Evolutionary conservation across 1,140 invertebrate species (phyloP), one percentile per base, ranked within the genome.

Genomic region (Chironomus striatipennis): DNA sequence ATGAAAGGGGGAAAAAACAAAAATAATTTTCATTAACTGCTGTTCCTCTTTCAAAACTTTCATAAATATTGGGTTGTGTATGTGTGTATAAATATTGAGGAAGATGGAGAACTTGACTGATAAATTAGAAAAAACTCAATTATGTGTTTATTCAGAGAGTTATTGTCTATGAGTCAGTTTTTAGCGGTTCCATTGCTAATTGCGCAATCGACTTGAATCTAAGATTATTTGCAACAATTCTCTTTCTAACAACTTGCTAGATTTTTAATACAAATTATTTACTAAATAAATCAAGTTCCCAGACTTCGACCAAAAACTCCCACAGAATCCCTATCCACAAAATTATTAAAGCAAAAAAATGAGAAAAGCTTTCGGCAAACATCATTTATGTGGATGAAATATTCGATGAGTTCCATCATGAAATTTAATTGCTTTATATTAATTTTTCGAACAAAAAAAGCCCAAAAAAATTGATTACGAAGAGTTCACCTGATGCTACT

Each of bases 401-500:
- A n/a, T 57, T 57, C n/a, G 43, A 47, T 47, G 43, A 10, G 43
- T 57, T 57, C 12, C 12, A 57, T 15, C 47, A 57, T 57, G 47
- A 57, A 57, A 57, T 57, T 57, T 57, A 57, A 57, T 57, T 57
- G 47, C 12, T 57, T 57, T 15, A 57, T 57, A 57, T 57, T 57
- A 57, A 57, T 57, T 57, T 57, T 15, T n/a, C 15, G 3, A 15
- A 12, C 12, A 15, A 57, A 57, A 57, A 57, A 5, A 57, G 24
- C 24, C 24, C 24, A 34, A 34, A 34, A 34, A 34, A 34, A 34
- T 34, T 57, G 47, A 57, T 57, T 57, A 15, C 47, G 12, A 57
- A 57, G n/a, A 57, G 12, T 57, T 57, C 47, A 57, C 47, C 47
- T 57, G 47, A 57, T 57, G 47, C 47, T 57, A n/a, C 47, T 57